phyloP scores from a whole-genome alignment of 2,888 invertebrate genomes.

The Chymomyza caudatula region DNA sequence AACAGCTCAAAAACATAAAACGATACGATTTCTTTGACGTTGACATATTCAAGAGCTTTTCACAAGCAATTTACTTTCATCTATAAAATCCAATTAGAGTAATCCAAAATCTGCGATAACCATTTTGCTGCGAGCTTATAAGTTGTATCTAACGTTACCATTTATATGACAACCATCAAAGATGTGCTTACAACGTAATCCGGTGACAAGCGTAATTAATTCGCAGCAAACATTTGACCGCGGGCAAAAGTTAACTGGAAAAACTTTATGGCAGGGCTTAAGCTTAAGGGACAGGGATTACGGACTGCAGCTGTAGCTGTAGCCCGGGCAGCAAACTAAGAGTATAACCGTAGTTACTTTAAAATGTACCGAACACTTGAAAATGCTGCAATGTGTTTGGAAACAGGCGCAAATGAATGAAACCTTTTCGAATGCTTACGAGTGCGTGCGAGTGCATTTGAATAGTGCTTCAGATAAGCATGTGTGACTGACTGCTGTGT shows the following conservation, averaged over 20 bases:
- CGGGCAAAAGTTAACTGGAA: constrained; percentile 9
- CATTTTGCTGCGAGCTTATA: neutral
- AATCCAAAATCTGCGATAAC: neutral
- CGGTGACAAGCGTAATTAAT: constrained; percentile 56
- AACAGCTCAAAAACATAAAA: neutral
- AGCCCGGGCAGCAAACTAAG: too few species aligned
- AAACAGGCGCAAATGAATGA: neutral
- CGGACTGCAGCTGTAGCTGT: constrained; percentile 2
- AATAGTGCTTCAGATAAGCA: constrained; percentile 42
- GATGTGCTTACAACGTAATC: constrained; percentile 39
- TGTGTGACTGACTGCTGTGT: constrained; percentile 28
- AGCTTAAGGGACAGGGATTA: neutral
- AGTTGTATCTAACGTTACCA: neutral
- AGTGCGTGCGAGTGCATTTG: constrained; percentile 21
- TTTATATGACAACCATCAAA: constrained; percentile 13
- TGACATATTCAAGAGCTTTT: neutral
- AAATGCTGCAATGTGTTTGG: neutral
- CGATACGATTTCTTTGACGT: neutral
- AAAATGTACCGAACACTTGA: neutral
- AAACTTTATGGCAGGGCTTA: neutral
- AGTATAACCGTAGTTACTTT: neutral
- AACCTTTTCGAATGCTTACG: neutral
- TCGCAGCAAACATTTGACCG: constrained; percentile 36
- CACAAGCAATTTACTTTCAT: too few species aligned
- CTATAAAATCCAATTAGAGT: neutral